phyloP scores from a whole-genome alignment of 1,140 invertebrate species.

The Solen grandis region DNA sequence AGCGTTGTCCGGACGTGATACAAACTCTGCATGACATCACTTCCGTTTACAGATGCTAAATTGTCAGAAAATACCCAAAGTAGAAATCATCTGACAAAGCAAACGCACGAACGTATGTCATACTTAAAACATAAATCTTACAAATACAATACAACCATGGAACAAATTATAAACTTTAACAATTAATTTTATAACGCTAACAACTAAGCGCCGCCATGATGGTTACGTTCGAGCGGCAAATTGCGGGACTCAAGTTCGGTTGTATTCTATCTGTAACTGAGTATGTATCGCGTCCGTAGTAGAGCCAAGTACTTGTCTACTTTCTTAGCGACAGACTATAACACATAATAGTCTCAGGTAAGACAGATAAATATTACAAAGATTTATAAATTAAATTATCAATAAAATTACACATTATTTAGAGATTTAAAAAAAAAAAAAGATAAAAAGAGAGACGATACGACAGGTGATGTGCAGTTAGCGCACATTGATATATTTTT shows the following conservation, averaged over 20 bases:
- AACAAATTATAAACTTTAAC: too few species aligned
- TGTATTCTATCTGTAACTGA: slow-evolving; percentile 36
- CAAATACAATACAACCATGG: too few species aligned
- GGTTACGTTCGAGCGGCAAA: background rate
- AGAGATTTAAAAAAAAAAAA: slow-evolving; percentile 20
- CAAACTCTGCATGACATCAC: slow-evolving; percentile 31
- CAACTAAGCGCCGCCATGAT: background rate
- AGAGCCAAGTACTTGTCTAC: slow-evolving; percentile 59
- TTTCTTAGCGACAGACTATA: slow-evolving; percentile 48
- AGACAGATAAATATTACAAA: slow-evolving; percentile 47
- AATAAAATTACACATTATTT: slow-evolving; percentile 47
- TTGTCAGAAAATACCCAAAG: too few species aligned
- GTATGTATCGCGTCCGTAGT: slow-evolving; percentile 51
- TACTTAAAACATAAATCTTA: too few species aligned
- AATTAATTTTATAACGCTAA: too few species aligned
- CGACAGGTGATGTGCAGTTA: slow-evolving; percentile 38
- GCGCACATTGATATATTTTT: too few species aligned
- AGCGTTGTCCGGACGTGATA: slow-evolving; percentile 39
- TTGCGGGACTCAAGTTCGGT: slow-evolving; percentile 50
- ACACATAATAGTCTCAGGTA: slow-evolving; percentile 22
- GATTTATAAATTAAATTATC: slow-evolving; percentile 57
- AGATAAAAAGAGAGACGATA: slow-evolving; percentile 19
- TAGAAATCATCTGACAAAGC: too few species aligned
- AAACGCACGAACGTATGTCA: too few species aligned
- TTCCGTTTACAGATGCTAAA: too few species aligned